These are phyloP conservation scores for Salminus brasiliensis DNA, from an alignment of 2,113 vertebrate species.

Conservation along the genomic window DNA sequence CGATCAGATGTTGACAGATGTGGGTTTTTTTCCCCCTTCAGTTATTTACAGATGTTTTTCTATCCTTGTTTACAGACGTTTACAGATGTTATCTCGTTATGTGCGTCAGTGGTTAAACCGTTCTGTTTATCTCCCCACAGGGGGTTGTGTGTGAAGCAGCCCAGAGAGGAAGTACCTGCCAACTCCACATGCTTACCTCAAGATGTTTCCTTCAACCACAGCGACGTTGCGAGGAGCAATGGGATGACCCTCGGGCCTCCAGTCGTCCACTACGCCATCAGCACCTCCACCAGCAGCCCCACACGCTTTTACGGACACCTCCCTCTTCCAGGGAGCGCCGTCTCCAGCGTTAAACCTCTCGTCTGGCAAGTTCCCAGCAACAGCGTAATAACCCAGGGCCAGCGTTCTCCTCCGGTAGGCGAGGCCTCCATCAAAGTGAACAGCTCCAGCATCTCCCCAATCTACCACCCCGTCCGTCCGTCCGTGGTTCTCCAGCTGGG, in stretches of 20 bases:
- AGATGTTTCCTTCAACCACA: constrained; percentile 1
- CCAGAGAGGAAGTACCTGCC: constrained; percentile 75
- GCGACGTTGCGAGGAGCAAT: constrained; percentile 48
- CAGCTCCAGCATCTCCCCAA: constrained; percentile 67
- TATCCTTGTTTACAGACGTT: too few relatives aligned
- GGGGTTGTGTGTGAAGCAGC: constrained; percentile 77
- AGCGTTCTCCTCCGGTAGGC: constrained; percentile 68
- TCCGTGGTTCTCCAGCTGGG: constrained; percentile 68
- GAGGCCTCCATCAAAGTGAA: constrained; percentile 56
- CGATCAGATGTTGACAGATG: too few relatives aligned
- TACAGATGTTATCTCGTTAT: not conserved
- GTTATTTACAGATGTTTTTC: too few relatives aligned
- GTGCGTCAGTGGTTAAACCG: not conserved
- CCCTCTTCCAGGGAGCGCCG: constrained; percentile 75
- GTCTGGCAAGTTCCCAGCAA: constrained; percentile 66
- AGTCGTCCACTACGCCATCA: constrained; percentile 83
- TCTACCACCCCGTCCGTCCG: constrained; percentile 14
- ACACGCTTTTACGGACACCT: constrained; percentile 85
- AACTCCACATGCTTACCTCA: constrained; percentile 75
- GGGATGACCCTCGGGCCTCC: constrained; percentile 76
- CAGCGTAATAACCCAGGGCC: constrained; percentile 74
- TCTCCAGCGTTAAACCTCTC: constrained; percentile 69
- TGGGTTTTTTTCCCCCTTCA: too few relatives aligned
- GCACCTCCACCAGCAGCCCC: constrained; percentile 80
- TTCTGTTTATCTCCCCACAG: constrained; percentile 59